Percentiles rank a stretch among this genome's conserved stretches.
These are phyloP conservation scores for Chionodraco myersi DNA, from an alignment of 2,113 vertebrate genomes.

Conservation along the genomic window DNA sequence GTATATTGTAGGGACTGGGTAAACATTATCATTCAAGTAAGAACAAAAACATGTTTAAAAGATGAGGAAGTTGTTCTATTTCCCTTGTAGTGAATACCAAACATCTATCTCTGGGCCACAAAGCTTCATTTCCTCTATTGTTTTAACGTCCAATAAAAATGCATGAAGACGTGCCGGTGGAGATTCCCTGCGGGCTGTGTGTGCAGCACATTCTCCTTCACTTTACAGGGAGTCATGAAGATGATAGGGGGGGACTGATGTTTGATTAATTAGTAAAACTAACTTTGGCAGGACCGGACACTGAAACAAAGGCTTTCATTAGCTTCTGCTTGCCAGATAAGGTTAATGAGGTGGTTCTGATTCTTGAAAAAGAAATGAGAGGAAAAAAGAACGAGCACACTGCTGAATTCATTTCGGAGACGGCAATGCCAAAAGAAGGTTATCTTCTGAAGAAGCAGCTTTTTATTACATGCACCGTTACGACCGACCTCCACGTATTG, in stretches of 20 bases:
- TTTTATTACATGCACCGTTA: conserved; percentile 33
- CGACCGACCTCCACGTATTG: neutral
- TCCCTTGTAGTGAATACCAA: conserved; percentile 45
- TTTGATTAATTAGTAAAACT: conserved; percentile 80
- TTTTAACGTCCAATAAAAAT: conserved; percentile 62
- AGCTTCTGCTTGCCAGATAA: conserved; percentile 73
- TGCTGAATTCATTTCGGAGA: conserved; percentile 55
- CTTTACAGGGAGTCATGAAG: conserved; percentile 60
- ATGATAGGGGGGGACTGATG: conserved; percentile 59
- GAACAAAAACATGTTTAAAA: conserved; percentile 13
- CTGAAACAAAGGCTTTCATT: conserved; percentile 73
- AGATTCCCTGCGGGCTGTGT: conserved; percentile 32
- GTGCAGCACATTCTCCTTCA: conserved; percentile 51
- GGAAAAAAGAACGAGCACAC: conserved; percentile 28
- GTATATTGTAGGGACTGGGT: conserved; percentile 8
- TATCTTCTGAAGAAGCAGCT: conserved; percentile 35
- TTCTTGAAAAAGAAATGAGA: conserved; percentile 28
- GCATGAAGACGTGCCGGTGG: conserved; percentile 45
- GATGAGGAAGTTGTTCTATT: conserved; percentile 45
- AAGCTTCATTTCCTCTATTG: conserved; percentile 18
- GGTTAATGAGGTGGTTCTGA: conserved; percentile 74
- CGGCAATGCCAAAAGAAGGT: conserved; percentile 50
- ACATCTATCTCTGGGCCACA: conserved; percentile 22
- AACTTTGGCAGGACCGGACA: conserved; percentile 67
- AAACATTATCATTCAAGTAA: conserved; percentile 33